Conservation (phyloP, 2,797 vertebrate species). For the Eulemur rubriventer region DNA sequence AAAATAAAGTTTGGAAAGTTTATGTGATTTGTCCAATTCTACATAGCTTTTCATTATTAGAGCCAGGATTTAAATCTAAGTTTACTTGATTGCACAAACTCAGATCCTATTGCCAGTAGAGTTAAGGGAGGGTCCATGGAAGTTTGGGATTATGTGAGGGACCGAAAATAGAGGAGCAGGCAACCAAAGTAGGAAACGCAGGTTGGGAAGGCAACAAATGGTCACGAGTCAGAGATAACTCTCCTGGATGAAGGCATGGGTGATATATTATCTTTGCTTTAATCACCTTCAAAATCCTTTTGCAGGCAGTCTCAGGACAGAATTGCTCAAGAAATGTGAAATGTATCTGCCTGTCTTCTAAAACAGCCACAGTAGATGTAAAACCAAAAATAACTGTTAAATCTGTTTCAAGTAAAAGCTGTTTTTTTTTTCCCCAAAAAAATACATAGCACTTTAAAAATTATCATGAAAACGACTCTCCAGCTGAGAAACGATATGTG, state of each 20-base stretch:
- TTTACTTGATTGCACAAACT: not conserved
- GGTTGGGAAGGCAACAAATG: not conserved
- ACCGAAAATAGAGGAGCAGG: not conserved
- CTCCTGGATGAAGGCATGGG: not conserved
- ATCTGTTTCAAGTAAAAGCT: constrained; percentile 72
- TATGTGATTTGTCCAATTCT: not conserved
- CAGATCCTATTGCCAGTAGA: not conserved
- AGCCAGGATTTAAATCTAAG: not conserved
- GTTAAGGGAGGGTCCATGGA: not conserved
- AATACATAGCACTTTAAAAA: constrained; percentile 60
- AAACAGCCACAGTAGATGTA: constrained; percentile 54
- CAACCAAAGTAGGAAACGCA: not conserved
- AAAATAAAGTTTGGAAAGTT: not conserved
- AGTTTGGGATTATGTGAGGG: not conserved
- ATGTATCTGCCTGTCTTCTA: constrained; percentile 41
- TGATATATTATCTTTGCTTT: not conserved
- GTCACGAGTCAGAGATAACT: not conserved
- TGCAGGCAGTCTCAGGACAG: constrained; percentile 15
- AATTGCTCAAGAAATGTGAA: constrained; percentile 32
- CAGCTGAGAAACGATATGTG: constrained; percentile 65
- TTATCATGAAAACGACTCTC: constrained; percentile 64
- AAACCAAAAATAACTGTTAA: constrained; percentile 73
- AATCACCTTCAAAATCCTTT: not conserved
- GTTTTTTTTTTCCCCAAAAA: not conserved
- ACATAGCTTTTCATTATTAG: not conserved